These are phyloP conservation scores for Phylloscopus whistleri DNA, from an alignment of 2,113 vertebrate species.

Conservation along the genomic window DNA sequence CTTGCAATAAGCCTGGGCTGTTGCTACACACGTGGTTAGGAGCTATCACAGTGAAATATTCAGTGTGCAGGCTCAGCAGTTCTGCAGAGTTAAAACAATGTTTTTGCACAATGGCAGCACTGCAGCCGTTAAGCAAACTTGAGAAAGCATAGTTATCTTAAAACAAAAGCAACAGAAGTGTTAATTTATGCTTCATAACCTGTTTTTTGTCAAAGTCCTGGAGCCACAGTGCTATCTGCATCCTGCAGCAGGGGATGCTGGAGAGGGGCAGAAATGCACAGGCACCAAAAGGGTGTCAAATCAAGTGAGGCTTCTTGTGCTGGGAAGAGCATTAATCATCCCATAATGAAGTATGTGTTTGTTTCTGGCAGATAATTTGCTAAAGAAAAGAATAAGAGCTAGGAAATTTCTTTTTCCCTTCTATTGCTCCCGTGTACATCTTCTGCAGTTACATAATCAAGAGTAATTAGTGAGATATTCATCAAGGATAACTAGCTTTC, in stretches of 20 bases:
- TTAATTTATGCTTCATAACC: background rate
- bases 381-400: background rate
- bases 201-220: background rate
- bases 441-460: background rate
- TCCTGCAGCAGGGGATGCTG: background rate
- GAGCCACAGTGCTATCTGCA: background rate
- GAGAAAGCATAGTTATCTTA: background rate
- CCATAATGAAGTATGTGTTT: background rate
- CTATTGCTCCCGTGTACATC: background rate
- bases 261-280: background rate
- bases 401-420: background rate
- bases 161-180: background rate
- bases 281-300: background rate
- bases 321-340: background rate
- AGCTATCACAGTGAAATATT: conserved; percentile 16
- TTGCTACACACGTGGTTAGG: background rate
- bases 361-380: background rate
- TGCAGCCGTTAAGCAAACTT: background rate
- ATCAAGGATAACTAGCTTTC: background rate
- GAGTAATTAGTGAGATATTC: background rate
- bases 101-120: background rate
- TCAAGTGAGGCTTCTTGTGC: background rate
- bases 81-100: conserved; percentile 7
- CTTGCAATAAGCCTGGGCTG: conserved; percentile 5
- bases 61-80: background rate